Percentiles rank a stretch among this genome's conserved stretches.
Conservation (phyloP, 2,888 invertebrate genomes). For the Auanema freiburgensis region DNA sequence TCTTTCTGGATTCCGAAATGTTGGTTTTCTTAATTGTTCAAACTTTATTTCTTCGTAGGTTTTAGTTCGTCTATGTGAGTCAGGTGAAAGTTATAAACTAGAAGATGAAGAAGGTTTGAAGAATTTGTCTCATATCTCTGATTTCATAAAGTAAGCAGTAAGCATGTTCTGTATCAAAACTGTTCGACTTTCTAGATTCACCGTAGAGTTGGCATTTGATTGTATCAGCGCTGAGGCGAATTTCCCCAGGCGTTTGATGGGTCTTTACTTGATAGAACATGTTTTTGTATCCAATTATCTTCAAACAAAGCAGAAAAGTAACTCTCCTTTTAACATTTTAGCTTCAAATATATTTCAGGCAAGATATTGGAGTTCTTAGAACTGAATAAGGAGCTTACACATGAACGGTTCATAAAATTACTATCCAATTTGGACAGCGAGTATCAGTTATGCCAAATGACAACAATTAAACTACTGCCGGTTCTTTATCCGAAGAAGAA, state of each 20-base stretch:
- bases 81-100: too few species aligned
- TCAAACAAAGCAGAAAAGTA: conserved; percentile 24
- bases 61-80: not conserved
- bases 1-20: conserved; percentile 30
- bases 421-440: not conserved
- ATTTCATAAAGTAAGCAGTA: not conserved
- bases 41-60: conserved; percentile 4
- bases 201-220: conserved; percentile 30
- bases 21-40: conserved; percentile 4
- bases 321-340: too few species aligned
- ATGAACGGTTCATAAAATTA: too few species aligned
- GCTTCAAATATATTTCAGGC: not conserved
- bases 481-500: not conserved
- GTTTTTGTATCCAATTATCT: conserved; percentile 27
- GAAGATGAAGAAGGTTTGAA: not conserved
- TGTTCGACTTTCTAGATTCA: conserved; percentile 10
- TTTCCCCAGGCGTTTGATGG: conserved; percentile 38
- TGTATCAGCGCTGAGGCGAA: conserved; percentile 30
- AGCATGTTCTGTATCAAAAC: not conserved
- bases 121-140: not conserved
- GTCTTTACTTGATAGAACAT: conserved; percentile 30
- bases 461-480: not conserved
- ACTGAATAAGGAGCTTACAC: not conserved
- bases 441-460: not conserved
- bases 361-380: not conserved